phyloP scores from a whole-genome alignment of 2,113 vertebrate genomes.

The Dasyornis broadbenti region DNA sequence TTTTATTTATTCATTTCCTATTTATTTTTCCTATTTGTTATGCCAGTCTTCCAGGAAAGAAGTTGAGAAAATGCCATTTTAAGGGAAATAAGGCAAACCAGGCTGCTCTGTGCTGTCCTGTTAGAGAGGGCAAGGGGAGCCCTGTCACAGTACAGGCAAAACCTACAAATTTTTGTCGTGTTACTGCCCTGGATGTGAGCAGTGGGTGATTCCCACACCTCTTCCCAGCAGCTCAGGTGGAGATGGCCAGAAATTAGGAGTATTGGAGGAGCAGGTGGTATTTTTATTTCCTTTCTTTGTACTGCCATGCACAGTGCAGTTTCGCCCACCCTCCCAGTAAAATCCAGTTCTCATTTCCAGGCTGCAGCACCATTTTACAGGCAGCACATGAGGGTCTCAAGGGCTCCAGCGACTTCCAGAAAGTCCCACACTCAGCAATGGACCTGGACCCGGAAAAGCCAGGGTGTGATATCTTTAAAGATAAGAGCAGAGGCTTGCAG shows the following conservation, averaged over 20 bases:
- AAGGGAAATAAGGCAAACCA: not conserved
- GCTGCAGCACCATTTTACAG: not conserved
- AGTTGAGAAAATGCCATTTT: not conserved
- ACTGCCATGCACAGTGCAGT: accelerated
- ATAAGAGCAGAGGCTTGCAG: not conserved
- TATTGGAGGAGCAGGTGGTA: not conserved
- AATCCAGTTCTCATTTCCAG: not conserved
- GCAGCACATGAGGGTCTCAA: accelerated
- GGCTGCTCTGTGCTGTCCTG: not conserved
- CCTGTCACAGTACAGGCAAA: accelerated
- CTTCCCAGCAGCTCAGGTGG: not conserved
- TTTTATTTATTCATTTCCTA: not conserved
- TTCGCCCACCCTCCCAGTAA: not conserved
- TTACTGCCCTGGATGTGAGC: not conserved
- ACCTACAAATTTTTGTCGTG: not conserved
- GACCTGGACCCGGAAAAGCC: not conserved
- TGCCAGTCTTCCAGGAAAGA: not conserved
- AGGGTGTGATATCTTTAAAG: not conserved
- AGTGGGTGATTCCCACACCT: not conserved
- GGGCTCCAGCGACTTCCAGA: not conserved
- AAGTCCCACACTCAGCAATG: not conserved
- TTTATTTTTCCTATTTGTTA: not conserved
- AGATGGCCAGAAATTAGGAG: not conserved
- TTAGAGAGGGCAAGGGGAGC: not conserved
- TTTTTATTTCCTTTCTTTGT: not conserved